Base-by-base conservation (phyloP, 1,140 invertebrate species). In the Atta colombica region DNA sequence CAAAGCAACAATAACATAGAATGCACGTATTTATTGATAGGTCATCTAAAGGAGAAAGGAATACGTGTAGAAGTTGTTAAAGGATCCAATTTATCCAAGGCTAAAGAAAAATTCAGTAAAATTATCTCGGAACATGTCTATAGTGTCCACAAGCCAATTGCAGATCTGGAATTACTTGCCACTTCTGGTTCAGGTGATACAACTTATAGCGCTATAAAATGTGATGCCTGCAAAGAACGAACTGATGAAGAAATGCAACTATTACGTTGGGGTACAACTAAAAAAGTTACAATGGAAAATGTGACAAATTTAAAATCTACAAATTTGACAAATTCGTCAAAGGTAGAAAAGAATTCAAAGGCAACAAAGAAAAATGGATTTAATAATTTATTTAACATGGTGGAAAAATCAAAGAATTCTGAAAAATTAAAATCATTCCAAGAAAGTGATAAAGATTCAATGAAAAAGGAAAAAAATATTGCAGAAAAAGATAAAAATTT, bases 111-210 rank as follows among this genome's bases (percentile, higher is more conserved):
- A 77, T 96, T 94, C 71, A 69, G 65, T 6, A 91, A 88, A 63
- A 86, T 95, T 10, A 87, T 94, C n/a, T 95, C 93, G 0, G 88
- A 95, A 78, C 95, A 96, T 68, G 66, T 96, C 16, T 96, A 96
- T 63, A 96, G 95, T 74, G 69, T 96, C 14, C 95, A 95, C 81
- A 95, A 94, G 87, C 66, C 88, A 18, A 66, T 95, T 16, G 80
- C 88, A 4, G 88, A 95, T 25, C 75, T 95, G 45, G 88, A 94
- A 77, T 51, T 94, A 2, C 91, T 95, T 7, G 93, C 92, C 31
- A 87, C 77, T 6, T 60, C 87, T 51, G 94, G 89, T 14, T 78
- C 92, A 69, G 93, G 93, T 14, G 92, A 95, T 86, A n/a, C 92
- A 10, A 90, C 84, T 75, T 95, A 91, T 21, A 93, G 94, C 55